A percentile compares a stretch with the other conserved stretches of the same genome.
Conservation (phyloP, 2,888 invertebrate species). For the Lathronympha strigana region DNA sequence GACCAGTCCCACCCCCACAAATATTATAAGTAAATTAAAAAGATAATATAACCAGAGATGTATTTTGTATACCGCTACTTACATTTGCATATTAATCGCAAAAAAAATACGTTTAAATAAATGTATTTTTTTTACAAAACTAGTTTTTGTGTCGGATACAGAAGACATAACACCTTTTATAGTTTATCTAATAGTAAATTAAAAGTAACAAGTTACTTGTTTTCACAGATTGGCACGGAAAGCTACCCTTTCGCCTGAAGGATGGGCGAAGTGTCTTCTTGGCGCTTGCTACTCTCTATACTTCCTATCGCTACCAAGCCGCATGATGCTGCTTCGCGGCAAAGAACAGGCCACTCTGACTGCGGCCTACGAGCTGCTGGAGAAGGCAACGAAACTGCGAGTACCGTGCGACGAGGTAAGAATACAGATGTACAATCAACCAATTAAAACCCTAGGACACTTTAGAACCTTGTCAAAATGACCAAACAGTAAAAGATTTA, state of each 20-base stretch:
- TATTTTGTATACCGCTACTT: too few species aligned
- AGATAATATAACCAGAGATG: too few species aligned
- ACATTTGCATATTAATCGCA: too few species aligned
- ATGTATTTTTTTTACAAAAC: too few species aligned
- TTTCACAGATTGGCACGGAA: slow-evolving; percentile 81
- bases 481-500: too few species aligned
- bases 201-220: slow-evolving; percentile 70
- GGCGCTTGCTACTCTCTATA: slow-evolving; percentile 97
- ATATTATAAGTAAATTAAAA: too few species aligned
- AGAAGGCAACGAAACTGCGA: slow-evolving; percentile 92
- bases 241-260: slow-evolving; percentile 88
- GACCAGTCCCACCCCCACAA: too few species aligned
- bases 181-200: background rate
- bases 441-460: too few species aligned
- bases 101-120: too few species aligned
- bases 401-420: slow-evolving; percentile 95
- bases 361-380: slow-evolving; percentile 93
- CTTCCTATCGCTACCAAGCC: slow-evolving; percentile 97
- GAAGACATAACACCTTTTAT: too few species aligned
- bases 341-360: slow-evolving; percentile 91
- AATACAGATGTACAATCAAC: slow-evolving; percentile 2
- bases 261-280: slow-evolving; percentile 96
- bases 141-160: too few species aligned
- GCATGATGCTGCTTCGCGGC: slow-evolving; percentile 87
- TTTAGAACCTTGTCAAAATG: too few species aligned